Percentiles rank a stretch among this genome's conserved stretches.
Evolutionary conservation across 2,113 vertebrate species (phyloP).

Genomic region (Diphyllodes magnificus): DNA sequence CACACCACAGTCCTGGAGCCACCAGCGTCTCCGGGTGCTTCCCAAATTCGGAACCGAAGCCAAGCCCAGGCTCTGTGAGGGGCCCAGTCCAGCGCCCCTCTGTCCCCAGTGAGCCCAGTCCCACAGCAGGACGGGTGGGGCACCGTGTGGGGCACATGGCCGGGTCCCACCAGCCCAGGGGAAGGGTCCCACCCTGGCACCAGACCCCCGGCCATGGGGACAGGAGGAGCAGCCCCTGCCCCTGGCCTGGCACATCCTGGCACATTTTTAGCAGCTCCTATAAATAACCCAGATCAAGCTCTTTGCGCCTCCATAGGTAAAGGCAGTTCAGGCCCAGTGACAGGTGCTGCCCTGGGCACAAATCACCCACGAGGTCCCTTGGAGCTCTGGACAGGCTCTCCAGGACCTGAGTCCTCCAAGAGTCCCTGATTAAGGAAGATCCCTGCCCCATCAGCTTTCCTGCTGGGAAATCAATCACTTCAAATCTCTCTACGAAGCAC

Average conservation of each 20-base stretch:
- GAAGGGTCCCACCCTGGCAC: not conserved
- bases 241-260: conserved; percentile 59
- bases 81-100: not conserved
- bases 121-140: rapidly evolving
- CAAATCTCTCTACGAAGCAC: not conserved
- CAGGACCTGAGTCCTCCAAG: not conserved
- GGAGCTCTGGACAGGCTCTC: not conserved
- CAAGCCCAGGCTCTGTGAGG: rapidly evolving
- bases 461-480: not conserved
- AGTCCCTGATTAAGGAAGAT: not conserved
- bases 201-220: rapidly evolving
- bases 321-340: not conserved
- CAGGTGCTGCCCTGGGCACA: not conserved
- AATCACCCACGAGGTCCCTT: rapidly evolving
- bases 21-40: not conserved
- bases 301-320: not conserved
- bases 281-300: conserved; percentile 63
- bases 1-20: not conserved
- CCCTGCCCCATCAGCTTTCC: not conserved
- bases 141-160: rapidly evolving
- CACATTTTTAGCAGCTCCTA: conserved; percentile 67
- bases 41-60: not conserved
- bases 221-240: not conserved
- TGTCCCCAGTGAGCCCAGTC: not conserved
- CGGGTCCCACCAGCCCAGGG: rapidly evolving